These are phyloP conservation scores for Seriola quinqueradiata DNA, from an alignment of 2,113 vertebrate species.

Conservation along the genomic window DNA sequence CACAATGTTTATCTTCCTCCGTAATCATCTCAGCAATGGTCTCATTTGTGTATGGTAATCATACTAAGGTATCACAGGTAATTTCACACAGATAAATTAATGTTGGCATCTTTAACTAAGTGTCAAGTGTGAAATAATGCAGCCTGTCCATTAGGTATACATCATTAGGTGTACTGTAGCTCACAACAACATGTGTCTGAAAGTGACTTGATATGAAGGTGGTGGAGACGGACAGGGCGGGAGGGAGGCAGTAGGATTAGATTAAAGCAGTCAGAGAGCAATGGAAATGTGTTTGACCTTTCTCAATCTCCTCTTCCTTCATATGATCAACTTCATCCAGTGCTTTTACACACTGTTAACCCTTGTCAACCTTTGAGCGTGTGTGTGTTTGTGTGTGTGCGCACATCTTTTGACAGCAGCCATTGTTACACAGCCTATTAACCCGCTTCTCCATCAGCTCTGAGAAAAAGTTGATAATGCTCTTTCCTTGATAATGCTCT, in stretches of 20 bases:
- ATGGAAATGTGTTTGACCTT: constrained; percentile 68
- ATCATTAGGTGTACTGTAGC: no score
- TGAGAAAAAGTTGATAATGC: constrained; percentile 56
- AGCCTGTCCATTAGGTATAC: background rate
- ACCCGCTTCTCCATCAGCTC: constrained; percentile 43
- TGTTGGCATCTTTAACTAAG: constrained; percentile 38
- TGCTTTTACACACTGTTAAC: constrained; percentile 50
- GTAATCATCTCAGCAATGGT: background rate
- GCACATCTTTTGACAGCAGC: background rate
- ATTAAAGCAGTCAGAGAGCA: constrained; percentile 62
- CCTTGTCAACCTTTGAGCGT: constrained; percentile 27
- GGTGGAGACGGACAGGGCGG: constrained; percentile 54
- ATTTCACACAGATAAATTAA: constrained; percentile 26
- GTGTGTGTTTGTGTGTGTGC: constrained; percentile 9
- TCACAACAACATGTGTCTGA: background rate
- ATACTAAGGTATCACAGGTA: constrained; percentile 15
- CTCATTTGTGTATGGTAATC: background rate
- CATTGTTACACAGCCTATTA: constrained; percentile 24
- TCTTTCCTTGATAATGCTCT: constrained; percentile 40
- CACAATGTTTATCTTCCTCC: constrained; percentile 5
- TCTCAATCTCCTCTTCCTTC: constrained; percentile 44
- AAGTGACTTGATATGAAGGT: constrained; percentile 19
- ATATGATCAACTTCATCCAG: constrained; percentile 30
- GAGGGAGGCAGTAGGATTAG: constrained; percentile 44
- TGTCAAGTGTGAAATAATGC: constrained; percentile 9